Evolutionary conservation across 2,113 vertebrate genomes (phyloP), one percentile per base, ranked within the genome.

Genomic region (Alligator mississippiensis): DNA sequence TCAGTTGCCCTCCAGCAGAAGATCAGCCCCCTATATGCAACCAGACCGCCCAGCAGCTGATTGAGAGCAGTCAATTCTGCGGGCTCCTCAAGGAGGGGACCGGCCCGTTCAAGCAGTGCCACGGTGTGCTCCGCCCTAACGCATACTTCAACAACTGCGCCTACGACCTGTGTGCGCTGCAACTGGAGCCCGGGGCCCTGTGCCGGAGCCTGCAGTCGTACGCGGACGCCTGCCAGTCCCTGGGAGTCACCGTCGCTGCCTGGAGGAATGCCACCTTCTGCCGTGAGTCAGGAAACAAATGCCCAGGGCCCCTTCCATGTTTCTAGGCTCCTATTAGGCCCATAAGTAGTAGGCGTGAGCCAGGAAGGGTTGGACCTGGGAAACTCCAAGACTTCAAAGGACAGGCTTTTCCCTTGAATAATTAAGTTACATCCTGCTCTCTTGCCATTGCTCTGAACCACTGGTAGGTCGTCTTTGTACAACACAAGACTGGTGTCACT

Each of bases 221-320:
- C 62, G 95, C 95, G 74, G 97, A 97, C 0, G 3, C 14, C 3
- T 98, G 97, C 81, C 97, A 97, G 78, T 57, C 88, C 54, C 90
- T 90, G 75, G 97, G 95, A 75, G 90, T 89, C 47, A 79, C 78
- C 34, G 83, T 97, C 81, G 28, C 28, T 30, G 84, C 88, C 1
- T 97, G 97, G 97, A 97, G 97, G 94, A 97, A 97, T 4, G 28
- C 84, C 92, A 97, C 95, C 18, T 97, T 97, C 76, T 97, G 97
- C 80, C 62, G 96, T 97, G 97, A 22, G 97, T 97, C 38, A 38
- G 38, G 38, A 38, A 38, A 38, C 38, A 38, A 38, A 38, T 38
- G 38, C 38, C 38, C 38, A 38, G 6, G 7, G 38, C 38, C 38
- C 38, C 38, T 38, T 38, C 38, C 38, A 38, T 38, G 38, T 38